A percentile compares a stretch with the other conserved stretches of the same genome.
Conservation (phyloP, 2,888 invertebrate species). For the Galerucella pusilla region DNA sequence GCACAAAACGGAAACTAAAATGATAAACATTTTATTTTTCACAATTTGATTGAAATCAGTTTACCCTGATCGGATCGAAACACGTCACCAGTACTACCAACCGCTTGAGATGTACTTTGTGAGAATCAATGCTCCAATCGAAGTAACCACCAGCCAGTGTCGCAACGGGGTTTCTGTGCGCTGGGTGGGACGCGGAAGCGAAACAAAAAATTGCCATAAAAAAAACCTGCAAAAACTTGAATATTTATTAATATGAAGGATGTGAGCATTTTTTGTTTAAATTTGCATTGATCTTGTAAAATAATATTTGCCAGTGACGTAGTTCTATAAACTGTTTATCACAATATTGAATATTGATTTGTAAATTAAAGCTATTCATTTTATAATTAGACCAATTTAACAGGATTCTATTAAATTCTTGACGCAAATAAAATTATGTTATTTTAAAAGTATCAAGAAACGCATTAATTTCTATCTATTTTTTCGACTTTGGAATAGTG, state of each 20-base stretch:
- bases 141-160: slow-evolving; percentile 4
- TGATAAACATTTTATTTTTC: background rate
- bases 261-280: background rate
- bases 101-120: background rate
- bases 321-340: background rate
- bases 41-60: background rate
- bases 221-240: slow-evolving; percentile 14
- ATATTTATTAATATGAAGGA: slow-evolving; percentile 8
- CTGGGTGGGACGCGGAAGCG: background rate
- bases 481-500: too few species aligned
- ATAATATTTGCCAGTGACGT: background rate
- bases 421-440: background rate
- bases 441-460: background rate
- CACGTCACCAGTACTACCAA: background rate
- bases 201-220: background rate
- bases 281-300: background rate
- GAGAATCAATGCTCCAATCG: background rate
- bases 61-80: too few species aligned
- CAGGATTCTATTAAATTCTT: background rate
- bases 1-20: slow-evolving; percentile 10
- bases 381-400: background rate
- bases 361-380: too few species aligned
- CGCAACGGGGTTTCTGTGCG: slow-evolving; percentile 16
- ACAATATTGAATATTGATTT: too few species aligned
- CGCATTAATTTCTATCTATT: too few species aligned